These are phyloP conservation scores for Agrotis exclamationis DNA, from an alignment of 2,888 invertebrate species.

Conservation along the genomic window DNA sequence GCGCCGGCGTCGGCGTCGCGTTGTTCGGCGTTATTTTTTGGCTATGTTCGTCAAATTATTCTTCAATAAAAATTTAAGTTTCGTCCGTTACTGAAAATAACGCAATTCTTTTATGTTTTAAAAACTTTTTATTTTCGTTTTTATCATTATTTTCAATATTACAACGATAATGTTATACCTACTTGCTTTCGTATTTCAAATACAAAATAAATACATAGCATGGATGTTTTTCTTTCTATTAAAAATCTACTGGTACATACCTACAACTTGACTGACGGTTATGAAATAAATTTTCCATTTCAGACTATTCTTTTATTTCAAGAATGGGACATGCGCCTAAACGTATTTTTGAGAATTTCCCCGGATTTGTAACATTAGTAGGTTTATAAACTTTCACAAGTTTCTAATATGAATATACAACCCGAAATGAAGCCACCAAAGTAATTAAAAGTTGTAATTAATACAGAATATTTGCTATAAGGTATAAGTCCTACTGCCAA, in stretches of 20 bases:
- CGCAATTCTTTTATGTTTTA: not conserved
- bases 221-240: too few species aligned
- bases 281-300: too few species aligned
- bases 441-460: slow-evolving; percentile 28
- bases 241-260: too few species aligned
- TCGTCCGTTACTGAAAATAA: not conserved
- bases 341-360: not conserved
- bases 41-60: not conserved
- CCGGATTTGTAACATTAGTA: not conserved
- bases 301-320: too few species aligned
- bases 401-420: not conserved
- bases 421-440: slow-evolving; percentile 9
- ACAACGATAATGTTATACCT: not conserved
- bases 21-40: not conserved
- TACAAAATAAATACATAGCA: not conserved
- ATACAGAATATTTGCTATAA: slow-evolving; percentile 6
- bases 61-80: not conserved
- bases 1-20: too few species aligned
- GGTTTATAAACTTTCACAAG: not conserved
- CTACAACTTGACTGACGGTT: too few species aligned
- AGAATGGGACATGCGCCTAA: not conserved
- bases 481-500: not conserved
- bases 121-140: not conserved
- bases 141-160: not conserved
- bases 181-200: not conserved